Conservation (phyloP, 2,797 vertebrate species). For the Oreochromis mossambicus region DNA sequence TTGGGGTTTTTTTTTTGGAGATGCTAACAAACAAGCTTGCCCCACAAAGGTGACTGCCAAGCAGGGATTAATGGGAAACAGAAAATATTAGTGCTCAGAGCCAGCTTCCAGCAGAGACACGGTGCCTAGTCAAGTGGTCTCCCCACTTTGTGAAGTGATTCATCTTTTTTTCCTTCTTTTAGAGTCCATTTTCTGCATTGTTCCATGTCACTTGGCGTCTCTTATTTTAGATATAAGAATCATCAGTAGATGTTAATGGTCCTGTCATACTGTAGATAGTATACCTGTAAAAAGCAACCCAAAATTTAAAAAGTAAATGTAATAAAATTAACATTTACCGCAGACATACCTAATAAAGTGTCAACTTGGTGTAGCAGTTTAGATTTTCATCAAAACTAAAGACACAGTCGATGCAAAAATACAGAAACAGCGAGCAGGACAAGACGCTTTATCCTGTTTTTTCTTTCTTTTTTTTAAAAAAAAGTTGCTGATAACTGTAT, state of each 20-base stretch:
- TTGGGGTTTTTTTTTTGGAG: constrained; percentile 17
- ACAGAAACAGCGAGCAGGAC: neutral
- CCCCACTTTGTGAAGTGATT: constrained; percentile 11
- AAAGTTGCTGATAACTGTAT: neutral
- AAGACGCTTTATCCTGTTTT: neutral
- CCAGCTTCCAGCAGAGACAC: constrained; percentile 19
- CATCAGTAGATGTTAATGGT: neutral
- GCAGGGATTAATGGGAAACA: constrained; percentile 53
- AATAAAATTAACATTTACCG: neutral
- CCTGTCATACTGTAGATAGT: neutral
- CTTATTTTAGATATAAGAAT: neutral
- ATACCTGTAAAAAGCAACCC: neutral
- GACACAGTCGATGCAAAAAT: neutral
- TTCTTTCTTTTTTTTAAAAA: rapidly evolving
- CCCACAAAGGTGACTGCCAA: constrained; percentile 52
- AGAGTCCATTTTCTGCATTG: neutral
- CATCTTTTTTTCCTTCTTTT: constrained; percentile 13
- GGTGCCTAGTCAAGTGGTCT: constrained; percentile 18
- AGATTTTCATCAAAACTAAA: neutral
- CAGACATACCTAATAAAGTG: neutral
- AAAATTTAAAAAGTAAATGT: neutral
- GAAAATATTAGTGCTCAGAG: constrained; percentile 35
- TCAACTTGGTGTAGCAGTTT: neutral
- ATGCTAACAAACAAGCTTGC: constrained; percentile 49
- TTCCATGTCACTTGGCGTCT: neutral